A percentile compares a stretch with the other conserved stretches of the same genome.
Evolutionary conservation across 1,140 invertebrate genomes (phyloP).

Genomic region (Ceratosolen solmsi): DNA sequence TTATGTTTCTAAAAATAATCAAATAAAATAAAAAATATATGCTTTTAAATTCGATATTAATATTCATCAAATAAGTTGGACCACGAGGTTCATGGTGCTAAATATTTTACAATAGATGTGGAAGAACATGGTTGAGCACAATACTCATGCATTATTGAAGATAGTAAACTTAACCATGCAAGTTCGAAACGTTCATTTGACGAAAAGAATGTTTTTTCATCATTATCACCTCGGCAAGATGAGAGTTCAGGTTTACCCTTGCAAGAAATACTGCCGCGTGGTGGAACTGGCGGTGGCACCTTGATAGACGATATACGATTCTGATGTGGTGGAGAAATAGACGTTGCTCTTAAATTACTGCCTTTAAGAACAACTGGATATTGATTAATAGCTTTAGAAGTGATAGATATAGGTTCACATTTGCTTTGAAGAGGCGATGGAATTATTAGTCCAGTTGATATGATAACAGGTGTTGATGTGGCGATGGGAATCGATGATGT

Average conservation of each 20-base stretch:
- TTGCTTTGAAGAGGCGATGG: conserved; percentile 74
- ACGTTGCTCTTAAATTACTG: conserved; percentile 60
- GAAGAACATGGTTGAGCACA: not conserved
- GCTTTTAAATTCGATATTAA: too few species aligned
- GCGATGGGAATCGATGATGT: conserved; percentile 59
- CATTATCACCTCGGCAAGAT: conserved; percentile 68
- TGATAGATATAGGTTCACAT: conserved; percentile 60
- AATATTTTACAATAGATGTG: not conserved
- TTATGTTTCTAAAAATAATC: too few species aligned
- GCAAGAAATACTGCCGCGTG: conserved; percentile 77
- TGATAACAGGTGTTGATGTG: conserved; percentile 62
- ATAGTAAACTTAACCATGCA: conserved; percentile 52
- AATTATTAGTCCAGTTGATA: conserved; percentile 73
- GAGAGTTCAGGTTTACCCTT: conserved; percentile 57
- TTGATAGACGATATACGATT: conserved; percentile 72
- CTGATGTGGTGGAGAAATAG: conserved; percentile 65
- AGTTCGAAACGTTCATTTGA: conserved; percentile 55
- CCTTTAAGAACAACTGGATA: conserved; percentile 85
- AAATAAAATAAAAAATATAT: too few species aligned
- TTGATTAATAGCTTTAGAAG: conserved; percentile 49
- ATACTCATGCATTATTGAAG: conserved; percentile 57
- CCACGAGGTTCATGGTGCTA: not conserved
- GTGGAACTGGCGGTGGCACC: conserved; percentile 86
- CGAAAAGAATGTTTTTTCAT: conserved; percentile 18
- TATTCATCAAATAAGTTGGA: too few species aligned